Conservation (phyloP, 1,140 invertebrate species). For the Drosophila asahinai region DNA sequence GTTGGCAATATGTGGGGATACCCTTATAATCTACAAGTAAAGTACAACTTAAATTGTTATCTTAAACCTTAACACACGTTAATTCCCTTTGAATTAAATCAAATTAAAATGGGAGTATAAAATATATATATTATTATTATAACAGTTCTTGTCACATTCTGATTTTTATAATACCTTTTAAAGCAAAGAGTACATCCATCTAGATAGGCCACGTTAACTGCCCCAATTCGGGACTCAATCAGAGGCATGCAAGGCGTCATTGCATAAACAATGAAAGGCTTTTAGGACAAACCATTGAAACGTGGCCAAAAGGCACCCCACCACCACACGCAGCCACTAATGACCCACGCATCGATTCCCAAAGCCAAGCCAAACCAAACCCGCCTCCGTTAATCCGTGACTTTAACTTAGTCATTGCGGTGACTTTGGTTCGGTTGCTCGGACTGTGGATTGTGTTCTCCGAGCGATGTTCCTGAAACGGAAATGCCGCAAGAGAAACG, state of each 20-base stretch:
- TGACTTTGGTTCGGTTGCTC: constrained; percentile 12
- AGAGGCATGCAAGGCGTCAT: constrained; percentile 34
- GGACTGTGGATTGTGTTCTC: neutral
- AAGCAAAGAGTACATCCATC: constrained; percentile 6
- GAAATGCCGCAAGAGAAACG: constrained; percentile 73
- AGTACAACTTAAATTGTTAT: no score
- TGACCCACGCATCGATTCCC: constrained; percentile 44
- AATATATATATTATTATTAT: neutral
- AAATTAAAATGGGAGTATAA: no score
- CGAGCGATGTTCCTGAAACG: constrained; percentile 67
- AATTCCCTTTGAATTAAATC: no score
- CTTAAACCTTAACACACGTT: no score
- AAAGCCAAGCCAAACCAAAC: neutral
- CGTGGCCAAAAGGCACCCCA: neutral
- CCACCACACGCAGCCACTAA: constrained; percentile 19
- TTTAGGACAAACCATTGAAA: constrained; percentile 43
- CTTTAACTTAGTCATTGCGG: constrained; percentile 5
- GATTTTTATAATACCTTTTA: neutral
- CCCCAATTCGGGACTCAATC: constrained; percentile 44
- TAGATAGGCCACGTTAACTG: constrained; percentile 37
- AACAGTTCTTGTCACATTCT: neutral
- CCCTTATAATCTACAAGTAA: no score
- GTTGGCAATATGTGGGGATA: no score
- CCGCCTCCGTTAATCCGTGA: neutral
- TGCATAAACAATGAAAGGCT: constrained; percentile 76